Conservation (phyloP, 2,888 invertebrate species). For the Ptychoptera albimana region DNA sequence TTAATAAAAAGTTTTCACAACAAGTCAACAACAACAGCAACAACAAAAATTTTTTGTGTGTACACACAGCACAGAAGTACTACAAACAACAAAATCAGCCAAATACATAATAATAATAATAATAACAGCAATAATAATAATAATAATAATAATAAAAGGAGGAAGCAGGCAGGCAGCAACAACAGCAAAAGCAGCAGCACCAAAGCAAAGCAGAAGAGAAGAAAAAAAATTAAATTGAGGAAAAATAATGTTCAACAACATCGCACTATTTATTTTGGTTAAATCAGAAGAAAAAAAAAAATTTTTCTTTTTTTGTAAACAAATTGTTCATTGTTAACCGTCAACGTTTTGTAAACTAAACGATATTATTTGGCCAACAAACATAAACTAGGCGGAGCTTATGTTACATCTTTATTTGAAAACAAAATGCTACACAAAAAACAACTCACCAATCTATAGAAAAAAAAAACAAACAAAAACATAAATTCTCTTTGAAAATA, state of each 20-base stretch:
- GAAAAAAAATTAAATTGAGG: background rate
- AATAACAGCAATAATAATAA: no score
- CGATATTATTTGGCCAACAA: conserved; percentile 9
- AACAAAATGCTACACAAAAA: background rate
- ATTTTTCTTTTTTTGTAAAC: conserved; percentile 6
- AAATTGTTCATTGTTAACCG: conserved; percentile 1
- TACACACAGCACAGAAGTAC: no score
- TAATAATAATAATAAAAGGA: no score
- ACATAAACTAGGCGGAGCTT: background rate
- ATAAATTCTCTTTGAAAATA: no score
- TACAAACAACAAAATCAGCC: no score
- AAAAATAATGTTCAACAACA: conserved; percentile 4
- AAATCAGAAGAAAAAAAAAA: background rate
- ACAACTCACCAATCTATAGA: background rate
- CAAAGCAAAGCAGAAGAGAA: background rate
- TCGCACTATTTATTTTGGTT: conserved; percentile 5
- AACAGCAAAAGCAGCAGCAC: background rate
- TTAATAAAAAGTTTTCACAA: no score
- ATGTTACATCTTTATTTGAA: background rate
- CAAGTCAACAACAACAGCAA: no score
- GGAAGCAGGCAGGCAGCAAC: background rate
- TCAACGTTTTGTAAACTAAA: conserved; percentile 7
- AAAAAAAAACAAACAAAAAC: background rate
- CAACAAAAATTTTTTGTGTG: no score
- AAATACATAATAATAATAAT: no score